These are phyloP conservation scores for Loris lydekkerianus DNA, from an alignment of 2,797 vertebrate species.

Conservation along the genomic window DNA sequence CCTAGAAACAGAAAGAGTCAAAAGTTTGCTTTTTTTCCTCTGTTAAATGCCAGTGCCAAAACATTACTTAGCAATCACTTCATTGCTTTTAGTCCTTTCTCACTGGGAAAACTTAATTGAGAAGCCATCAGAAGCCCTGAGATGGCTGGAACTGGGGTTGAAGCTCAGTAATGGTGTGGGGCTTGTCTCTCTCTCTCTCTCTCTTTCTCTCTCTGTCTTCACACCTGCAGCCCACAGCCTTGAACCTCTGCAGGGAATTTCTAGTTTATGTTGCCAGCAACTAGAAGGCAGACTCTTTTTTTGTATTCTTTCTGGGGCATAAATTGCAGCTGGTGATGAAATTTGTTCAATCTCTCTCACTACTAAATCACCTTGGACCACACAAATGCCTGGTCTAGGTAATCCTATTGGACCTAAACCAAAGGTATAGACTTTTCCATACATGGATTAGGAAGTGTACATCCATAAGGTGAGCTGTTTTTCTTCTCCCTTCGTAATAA, in stretches of 20 bases:
- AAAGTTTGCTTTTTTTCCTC: constrained; percentile 25
- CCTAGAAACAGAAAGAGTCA: background rate
- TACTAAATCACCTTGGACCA: constrained; percentile 66
- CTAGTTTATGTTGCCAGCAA: constrained; percentile 48
- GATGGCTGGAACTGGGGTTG: background rate
- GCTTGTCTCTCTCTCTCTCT: too few relatives aligned
- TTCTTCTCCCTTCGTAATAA: background rate
- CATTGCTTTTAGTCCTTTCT: background rate
- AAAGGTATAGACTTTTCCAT: background rate
- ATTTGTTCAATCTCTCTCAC: constrained; percentile 19
- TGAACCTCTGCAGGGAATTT: constrained; percentile 56
- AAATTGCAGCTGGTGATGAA: constrained; percentile 72
- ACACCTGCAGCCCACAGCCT: background rate
- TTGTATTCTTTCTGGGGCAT: constrained; percentile 57
- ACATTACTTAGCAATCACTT: background rate
- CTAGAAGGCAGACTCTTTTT: constrained; percentile 45
- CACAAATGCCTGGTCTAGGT: constrained; percentile 37
- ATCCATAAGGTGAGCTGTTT: background rate
- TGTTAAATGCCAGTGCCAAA: background rate
- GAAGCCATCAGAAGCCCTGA: background rate
- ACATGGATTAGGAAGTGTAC: background rate
- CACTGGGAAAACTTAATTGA: background rate
- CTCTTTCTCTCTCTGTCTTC: background rate
- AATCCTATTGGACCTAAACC: background rate
- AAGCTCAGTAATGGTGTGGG: background rate